Conservation (phyloP, 2,797 vertebrate genomes). For the Sebastes hubbsi region DNA sequence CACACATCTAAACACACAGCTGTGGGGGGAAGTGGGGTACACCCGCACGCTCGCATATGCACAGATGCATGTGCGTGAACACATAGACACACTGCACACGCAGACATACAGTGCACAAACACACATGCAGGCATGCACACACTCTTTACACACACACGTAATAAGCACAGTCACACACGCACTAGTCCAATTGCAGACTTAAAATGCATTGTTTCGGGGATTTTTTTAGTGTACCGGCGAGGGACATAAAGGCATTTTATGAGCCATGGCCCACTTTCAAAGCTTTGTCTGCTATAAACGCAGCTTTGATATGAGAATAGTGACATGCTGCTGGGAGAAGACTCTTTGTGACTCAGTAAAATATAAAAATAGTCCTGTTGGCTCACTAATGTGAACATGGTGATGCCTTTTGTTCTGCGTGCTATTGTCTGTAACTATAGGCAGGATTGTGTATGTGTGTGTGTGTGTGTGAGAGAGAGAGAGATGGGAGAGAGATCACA, state of each 20-base stretch:
- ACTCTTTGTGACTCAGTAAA: slow-evolving; percentile 80
- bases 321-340: slow-evolving; percentile 76
- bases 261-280: slow-evolving; percentile 80
- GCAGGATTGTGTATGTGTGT: slow-evolving; percentile 31
- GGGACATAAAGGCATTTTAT: slow-evolving; percentile 77
- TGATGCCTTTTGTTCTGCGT: slow-evolving; percentile 70
- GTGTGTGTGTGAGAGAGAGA: slow-evolving; percentile 5
- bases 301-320: slow-evolving; percentile 80
- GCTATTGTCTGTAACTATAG: slow-evolving; percentile 61
- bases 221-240: slow-evolving; percentile 67
- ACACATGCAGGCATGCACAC: slow-evolving; percentile 16
- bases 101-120: slow-evolving; percentile 13
- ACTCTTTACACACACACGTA: slow-evolving; percentile 44
- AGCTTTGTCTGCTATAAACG: slow-evolving; percentile 77
- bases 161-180: slow-evolving; percentile 55
- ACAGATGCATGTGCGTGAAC: not conserved
- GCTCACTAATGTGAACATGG: slow-evolving; percentile 71
- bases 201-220: slow-evolving; percentile 72
- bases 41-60: slow-evolving; percentile 10
- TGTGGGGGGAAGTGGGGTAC: slow-evolving; percentile 24
- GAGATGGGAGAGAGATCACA: slow-evolving; percentile 43
- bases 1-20: slow-evolving; percentile 63
- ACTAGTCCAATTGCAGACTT: slow-evolving; percentile 66
- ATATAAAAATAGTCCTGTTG: slow-evolving; percentile 75
- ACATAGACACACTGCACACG: not conserved